Base-by-base conservation (phyloP, 2,113 vertebrate genomes). In the Marcusenius ussheri region DNA sequence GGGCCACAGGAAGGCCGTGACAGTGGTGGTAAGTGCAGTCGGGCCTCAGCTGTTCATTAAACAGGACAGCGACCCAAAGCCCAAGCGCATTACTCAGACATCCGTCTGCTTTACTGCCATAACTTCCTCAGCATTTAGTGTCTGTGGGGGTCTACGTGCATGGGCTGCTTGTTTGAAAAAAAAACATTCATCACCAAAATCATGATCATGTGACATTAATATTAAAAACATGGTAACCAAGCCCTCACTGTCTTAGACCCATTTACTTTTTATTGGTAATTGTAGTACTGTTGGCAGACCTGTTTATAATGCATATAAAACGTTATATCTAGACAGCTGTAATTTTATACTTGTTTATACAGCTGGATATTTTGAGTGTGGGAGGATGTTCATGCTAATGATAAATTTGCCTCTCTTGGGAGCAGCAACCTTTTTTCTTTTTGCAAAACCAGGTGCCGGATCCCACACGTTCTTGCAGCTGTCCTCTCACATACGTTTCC, bases 1-100 rank as follows among this genome's bases (percentile, higher is more conserved):
- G 80, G 98, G 98, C 24, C 98, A 99, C 91, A 96, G 98, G 31
- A 99, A 99, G 93, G 98, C 98, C 0, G 98, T 99, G 86, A 99
- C 98, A 0, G 98, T 99, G 11, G 98, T 99, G 97, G 98, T 99
- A 66, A 96, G 97, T 95, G 42, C 56, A 10, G 4, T 21, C 27
- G 5, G 94, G 49, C 31, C 84, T 51, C 17, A 83, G 80, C 42
- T 47, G 80, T 47, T 47, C 80, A 83, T 46, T 46, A 83, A 42
- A 83, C 80, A 46, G 8, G 80, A 46, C 24, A 1, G 74, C 74
- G 35, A 83, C 15, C 35, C 13, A 35, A 42, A 15, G n/a, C 42
- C 47, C 39, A 27, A 5, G 31, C 31, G 1, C 11, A 15, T 7
- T 27, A 87, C 13, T 53, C 27, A 1, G 24, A 15, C 4, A 19